Evolutionary conservation across 2,797 vertebrate genomes (phyloP).

Genomic region (Erpetoichthys calabaricus): DNA sequence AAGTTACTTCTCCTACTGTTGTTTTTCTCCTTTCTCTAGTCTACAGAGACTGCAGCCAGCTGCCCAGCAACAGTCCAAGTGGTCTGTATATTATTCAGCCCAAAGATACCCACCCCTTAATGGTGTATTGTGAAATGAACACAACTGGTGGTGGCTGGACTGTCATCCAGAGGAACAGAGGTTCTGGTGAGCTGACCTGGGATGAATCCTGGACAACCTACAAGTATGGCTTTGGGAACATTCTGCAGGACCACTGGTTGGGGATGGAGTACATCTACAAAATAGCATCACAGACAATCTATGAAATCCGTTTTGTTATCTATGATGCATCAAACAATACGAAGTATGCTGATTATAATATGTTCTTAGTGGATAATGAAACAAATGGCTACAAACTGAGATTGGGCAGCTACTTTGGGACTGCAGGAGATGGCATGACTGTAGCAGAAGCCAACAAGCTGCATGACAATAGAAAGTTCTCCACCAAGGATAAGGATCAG

Average conservation of each 20-base stretch:
- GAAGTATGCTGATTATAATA: constrained; percentile 28
- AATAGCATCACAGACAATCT: constrained; percentile 29
- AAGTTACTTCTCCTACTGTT: no score
- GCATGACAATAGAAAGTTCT: constrained; percentile 38
- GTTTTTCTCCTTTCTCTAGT: no score
- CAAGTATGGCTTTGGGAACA: constrained; percentile 33
- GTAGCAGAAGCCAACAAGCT: neutral
- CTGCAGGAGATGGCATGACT: constrained; percentile 23
- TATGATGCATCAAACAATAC: constrained; percentile 21
- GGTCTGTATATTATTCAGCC: constrained; percentile 38
- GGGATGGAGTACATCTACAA: constrained; percentile 39
- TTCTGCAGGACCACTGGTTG: constrained; percentile 32
- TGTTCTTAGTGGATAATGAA: constrained; percentile 33
- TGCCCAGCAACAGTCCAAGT: constrained; percentile 23
- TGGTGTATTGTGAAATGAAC: constrained; percentile 34
- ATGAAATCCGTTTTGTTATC: constrained; percentile 32
- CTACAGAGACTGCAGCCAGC: constrained; percentile 26
- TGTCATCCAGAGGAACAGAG: constrained; percentile 28
- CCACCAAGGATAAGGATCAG: constrained; percentile 30
- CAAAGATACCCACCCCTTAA: neutral
- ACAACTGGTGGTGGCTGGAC: constrained; percentile 32
- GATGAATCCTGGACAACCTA: constrained; percentile 36
- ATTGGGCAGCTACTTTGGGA: constrained; percentile 24
- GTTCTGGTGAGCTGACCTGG: constrained; percentile 23
- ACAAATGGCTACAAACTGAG: constrained; percentile 25